Conservation (phyloP, 1,140 invertebrate genomes). For the Solenopsis fugax region DNA sequence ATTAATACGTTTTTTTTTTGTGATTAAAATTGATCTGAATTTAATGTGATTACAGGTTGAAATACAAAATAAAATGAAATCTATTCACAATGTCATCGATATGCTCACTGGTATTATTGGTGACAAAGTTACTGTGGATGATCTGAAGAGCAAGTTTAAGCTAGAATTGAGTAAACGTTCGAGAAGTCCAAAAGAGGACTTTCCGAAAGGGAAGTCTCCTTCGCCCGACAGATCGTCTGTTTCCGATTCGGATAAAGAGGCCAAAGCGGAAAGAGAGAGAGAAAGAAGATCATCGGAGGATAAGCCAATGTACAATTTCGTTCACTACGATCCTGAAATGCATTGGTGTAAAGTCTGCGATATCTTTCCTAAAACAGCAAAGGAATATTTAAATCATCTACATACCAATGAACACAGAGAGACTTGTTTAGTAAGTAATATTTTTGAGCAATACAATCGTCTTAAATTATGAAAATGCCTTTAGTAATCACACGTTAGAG, state of each 20-base stretch:
- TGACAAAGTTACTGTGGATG: conserved; percentile 88
- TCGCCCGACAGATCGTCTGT: conserved; percentile 80
- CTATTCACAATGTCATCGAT: conserved; percentile 93
- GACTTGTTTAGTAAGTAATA: conserved; percentile 86
- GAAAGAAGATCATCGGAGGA: conserved; percentile 75
- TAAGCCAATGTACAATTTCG: conserved; percentile 90
- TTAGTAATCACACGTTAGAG: conserved; percentile 47
- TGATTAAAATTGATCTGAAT: conserved; percentile 12
- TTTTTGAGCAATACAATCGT: conserved; percentile 47
- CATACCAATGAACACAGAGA: conserved; percentile 92
- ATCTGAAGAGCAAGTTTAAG: conserved; percentile 84
- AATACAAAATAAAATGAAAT: conserved; percentile 93
- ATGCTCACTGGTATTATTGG: conserved; percentile 93
- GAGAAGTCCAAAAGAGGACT: conserved; percentile 84
- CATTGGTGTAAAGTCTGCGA: conserved; percentile 95
- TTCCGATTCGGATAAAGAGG: conserved; percentile 84
- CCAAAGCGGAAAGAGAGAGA: conserved; percentile 82
- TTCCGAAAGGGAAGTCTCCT: conserved; percentile 80
- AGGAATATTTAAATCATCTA: conserved; percentile 94
- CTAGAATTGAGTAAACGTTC: conserved; percentile 79
- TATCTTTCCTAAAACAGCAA: conserved; percentile 94
- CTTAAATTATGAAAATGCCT: conserved; percentile 44
- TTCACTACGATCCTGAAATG: conserved; percentile 95
- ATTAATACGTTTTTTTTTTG: neutral
- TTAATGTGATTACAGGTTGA: conserved; percentile 88